Evolutionary conservation across 2,888 invertebrate genomes (phyloP).

Genomic region (Sphaerophoria taeniata): DNA sequence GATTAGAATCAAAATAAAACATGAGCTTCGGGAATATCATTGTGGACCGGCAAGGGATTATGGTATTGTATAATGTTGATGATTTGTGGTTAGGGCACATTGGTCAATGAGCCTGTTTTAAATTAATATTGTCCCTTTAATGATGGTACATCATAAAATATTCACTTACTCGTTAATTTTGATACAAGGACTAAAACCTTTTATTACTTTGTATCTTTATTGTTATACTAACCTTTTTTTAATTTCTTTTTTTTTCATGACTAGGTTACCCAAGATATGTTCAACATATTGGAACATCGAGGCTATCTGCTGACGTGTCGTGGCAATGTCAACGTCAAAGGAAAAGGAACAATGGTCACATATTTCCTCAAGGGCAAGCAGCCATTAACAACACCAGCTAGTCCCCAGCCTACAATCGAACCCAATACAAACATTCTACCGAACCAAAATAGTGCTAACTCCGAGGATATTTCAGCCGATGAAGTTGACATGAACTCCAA

Average conservation of each 20-base stretch:
- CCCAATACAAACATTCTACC: slow-evolving; percentile 63
- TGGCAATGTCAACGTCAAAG: slow-evolving; percentile 95
- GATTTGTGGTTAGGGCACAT: background rate
- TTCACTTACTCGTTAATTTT: background rate
- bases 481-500: slow-evolving; percentile 81
- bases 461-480: slow-evolving; percentile 78
- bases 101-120: background rate
- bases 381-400: slow-evolving; percentile 31
- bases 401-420: slow-evolving; percentile 54
- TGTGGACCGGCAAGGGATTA: background rate
- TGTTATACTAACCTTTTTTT: background rate
- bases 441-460: slow-evolving; percentile 77
- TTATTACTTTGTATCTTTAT: background rate
- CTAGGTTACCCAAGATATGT: slow-evolving; percentile 94
- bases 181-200: too few relatives aligned
- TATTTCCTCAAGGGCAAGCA: slow-evolving; percentile 86
- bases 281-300: slow-evolving; percentile 89
- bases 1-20: too few relatives aligned
- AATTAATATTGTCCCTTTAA: background rate
- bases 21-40: too few relatives aligned
- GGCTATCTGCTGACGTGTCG: slow-evolving; percentile 93
- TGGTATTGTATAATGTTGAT: background rate
- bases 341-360: slow-evolving; percentile 97
- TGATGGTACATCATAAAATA: too few relatives aligned
- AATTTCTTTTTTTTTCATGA: background rate